A percentile compares a stretch with the other conserved stretches of the same genome.
These are phyloP conservation scores for Drosophila murphyi DNA, from an alignment of 1,140 invertebrate species.

Conservation along the genomic window DNA sequence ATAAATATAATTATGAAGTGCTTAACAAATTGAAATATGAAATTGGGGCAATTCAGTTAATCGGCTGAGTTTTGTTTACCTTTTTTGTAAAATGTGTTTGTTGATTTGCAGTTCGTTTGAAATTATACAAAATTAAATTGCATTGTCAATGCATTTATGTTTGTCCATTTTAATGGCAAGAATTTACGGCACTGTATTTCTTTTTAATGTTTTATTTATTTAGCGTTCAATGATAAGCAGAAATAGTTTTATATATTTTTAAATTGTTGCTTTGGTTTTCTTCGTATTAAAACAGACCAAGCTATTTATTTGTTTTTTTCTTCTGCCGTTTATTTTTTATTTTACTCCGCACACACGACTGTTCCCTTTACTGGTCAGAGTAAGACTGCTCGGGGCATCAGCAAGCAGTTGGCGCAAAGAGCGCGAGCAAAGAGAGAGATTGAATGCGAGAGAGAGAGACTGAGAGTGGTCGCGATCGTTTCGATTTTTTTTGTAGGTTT, in stretches of 20 bases:
- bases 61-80: slow-evolving; percentile 25
- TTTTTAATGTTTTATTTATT: slow-evolving; percentile 2
- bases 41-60: slow-evolving; percentile 35
- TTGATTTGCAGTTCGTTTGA: slow-evolving; percentile 23
- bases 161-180: slow-evolving; percentile 50
- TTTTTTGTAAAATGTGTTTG: slow-evolving; percentile 20
- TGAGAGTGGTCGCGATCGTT: neutral
- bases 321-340: neutral
- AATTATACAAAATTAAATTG: slow-evolving; percentile 41
- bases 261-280: neutral
- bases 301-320: slow-evolving; percentile 21
- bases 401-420: neutral
- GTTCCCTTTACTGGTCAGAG: neutral
- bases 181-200: slow-evolving; percentile 3
- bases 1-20: neutral
- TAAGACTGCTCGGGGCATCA: neutral
- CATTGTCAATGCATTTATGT: slow-evolving; percentile 51
- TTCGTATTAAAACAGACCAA: slow-evolving; percentile 1
- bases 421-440: neutral
- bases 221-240: slow-evolving; percentile 4
- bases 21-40: neutral
- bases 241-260: neutral
- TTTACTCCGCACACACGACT: slow-evolving; percentile 18
- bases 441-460: neutral
- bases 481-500: slow-evolving; percentile 21